These are phyloP conservation scores for Campaea margaritaria DNA, from an alignment of 2,888 invertebrate genomes.

Conservation along the genomic window DNA sequence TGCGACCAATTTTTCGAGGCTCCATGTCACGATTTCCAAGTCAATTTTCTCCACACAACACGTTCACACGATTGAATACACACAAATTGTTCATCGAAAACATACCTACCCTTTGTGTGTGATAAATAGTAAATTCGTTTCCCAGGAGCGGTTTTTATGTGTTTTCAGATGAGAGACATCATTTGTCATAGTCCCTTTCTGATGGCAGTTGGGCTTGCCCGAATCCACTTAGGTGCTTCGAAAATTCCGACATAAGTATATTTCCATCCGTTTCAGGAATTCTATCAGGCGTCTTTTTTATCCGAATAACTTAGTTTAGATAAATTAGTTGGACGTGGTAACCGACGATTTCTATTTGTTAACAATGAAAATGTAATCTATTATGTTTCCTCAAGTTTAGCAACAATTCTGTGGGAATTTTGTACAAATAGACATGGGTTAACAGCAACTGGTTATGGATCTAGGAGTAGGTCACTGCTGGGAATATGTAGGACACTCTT, in stretches of 20 bases:
- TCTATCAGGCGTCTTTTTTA: slow-evolving; percentile 24
- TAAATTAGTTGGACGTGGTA: slow-evolving; percentile 16
- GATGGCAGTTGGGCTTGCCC: slow-evolving; percentile 34
- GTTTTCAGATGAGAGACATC: slow-evolving; percentile 50
- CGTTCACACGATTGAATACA: slow-evolving; percentile 35
- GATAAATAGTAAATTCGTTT: slow-evolving; percentile 52
- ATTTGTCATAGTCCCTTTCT: slow-evolving; percentile 58
- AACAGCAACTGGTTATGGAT: too few relatives aligned
- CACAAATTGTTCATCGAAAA: slow-evolving; percentile 38
- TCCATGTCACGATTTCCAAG: slow-evolving; percentile 15
- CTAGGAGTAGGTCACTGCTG: too few relatives aligned
- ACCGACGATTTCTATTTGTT: not conserved
- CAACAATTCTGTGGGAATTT: too few relatives aligned
- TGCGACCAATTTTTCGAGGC: not conserved
- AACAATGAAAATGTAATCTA: not conserved
- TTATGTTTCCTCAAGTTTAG: not conserved
- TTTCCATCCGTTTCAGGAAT: slow-evolving; percentile 28
- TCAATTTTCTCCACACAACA: slow-evolving; percentile 25
- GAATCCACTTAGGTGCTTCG: slow-evolving; percentile 41
- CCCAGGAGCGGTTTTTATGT: slow-evolving; percentile 50
- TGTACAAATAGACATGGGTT: too few relatives aligned
- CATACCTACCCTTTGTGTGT: slow-evolving; percentile 37
- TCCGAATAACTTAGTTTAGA: slow-evolving; percentile 25
- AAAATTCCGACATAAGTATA: slow-evolving; percentile 27
- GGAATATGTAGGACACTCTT: too few relatives aligned